Base-by-base conservation (phyloP, 2,888 invertebrate species). In the Athripsodes cinereus region DNA sequence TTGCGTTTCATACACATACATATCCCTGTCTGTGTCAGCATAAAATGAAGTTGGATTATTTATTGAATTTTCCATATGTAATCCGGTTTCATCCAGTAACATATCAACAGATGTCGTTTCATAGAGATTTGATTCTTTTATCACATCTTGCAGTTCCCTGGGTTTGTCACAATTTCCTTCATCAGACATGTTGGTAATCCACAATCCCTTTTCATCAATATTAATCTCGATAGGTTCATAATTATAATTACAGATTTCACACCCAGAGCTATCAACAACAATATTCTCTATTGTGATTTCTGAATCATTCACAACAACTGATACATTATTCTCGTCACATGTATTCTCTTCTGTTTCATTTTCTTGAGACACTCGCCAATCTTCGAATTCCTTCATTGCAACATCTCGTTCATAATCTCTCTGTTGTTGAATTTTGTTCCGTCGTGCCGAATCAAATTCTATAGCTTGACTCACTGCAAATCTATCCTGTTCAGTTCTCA, bases 331-430 rank as follows among this genome's bases (percentile, higher is more conserved):
- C 5, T 16, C 40, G 11, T 31, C 31, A 6, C 31, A 6, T 11
- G 11, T 11, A 26, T 31, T 31, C 11, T 11, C 11, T 31, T 6
- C 31, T 8, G 6, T 11, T 8, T 3, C 13, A 3, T 13, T 40
- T 16, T 44, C 53, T 34, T 55, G 48, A 1, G 34, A 19, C n/a
- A 44, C 65, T 65, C 79, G 74, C 83, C 83, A 88, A 56, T 79
- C 73, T 67, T 87, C 83, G 46, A 90, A 71, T 62, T 87, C 83
- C 1, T 80, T 75, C 75, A 88, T 83, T 2, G 87, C 87, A 67
- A 78, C 78, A 50, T 76, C 73, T 63, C 84, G 79, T 69, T 87
- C 86, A 0, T 70, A 68, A 63, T 86, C 79, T 67, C 83, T 83
- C 51, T 85, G 77, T 1, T 73, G 69, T 59, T 87, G 83, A 72